Conservation (phyloP, 2,797 vertebrate genomes). For the Esox lucius region DNA sequence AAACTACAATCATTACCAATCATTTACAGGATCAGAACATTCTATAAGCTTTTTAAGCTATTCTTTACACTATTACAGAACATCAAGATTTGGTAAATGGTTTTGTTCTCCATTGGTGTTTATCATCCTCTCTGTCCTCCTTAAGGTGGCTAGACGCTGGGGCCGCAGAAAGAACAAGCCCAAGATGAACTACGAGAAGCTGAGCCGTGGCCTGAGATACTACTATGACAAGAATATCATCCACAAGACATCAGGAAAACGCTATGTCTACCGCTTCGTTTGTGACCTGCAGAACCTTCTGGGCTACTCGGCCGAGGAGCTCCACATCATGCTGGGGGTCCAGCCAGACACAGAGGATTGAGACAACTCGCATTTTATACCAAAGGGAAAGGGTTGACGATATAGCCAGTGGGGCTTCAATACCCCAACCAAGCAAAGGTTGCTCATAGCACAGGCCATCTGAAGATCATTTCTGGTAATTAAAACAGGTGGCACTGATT, state of each 20-base stretch:
- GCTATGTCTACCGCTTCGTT: constrained; percentile 88
- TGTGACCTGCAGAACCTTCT: constrained; percentile 86
- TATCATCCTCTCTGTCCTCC: background rate
- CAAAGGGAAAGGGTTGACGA: background rate
- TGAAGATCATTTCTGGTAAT: constrained; percentile 4
- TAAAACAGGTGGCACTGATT: constrained; percentile 7
- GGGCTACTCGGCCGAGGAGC: constrained; percentile 83
- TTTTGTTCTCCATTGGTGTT: background rate
- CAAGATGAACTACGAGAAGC: constrained; percentile 92
- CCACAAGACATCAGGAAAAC: constrained; percentile 87
- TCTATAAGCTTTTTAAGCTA: background rate
- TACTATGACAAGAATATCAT: constrained; percentile 93
- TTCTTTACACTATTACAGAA: background rate
- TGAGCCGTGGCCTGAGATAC: constrained; percentile 85
- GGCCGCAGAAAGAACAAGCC: constrained; percentile 88
- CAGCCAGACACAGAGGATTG: constrained; percentile 88
- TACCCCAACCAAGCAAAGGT: constrained; percentile 9
- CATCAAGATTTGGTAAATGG: background rate
- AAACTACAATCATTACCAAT: background rate
- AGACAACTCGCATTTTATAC: constrained; percentile 35
- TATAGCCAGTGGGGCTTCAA: background rate
- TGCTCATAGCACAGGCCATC: constrained; percentile 11
- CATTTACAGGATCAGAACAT: background rate
- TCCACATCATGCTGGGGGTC: constrained; percentile 85
- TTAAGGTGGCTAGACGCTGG: constrained; percentile 86